Conservation (phyloP, 2,797 vertebrate genomes). For the Buphagus erythrorhynchus region DNA sequence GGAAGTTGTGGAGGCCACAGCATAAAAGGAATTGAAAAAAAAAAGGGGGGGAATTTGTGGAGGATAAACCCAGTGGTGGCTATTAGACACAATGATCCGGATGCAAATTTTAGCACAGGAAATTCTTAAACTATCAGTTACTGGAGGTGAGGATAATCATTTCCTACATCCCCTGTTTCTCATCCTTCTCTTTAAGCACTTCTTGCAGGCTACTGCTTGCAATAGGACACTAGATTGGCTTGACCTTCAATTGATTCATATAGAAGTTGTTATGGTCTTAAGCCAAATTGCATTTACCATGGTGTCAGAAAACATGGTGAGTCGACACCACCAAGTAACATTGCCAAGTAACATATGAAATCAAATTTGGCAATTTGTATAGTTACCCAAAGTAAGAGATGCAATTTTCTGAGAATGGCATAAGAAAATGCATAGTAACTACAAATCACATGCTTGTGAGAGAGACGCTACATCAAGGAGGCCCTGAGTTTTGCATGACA, state of each 20-base stretch:
- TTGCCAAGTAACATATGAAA: not conserved
- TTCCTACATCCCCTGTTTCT: not conserved
- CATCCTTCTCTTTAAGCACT: not conserved
- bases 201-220: not conserved
- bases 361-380: not conserved
- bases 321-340: accelerated
- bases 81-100: conserved; percentile 4
- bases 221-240: not conserved
- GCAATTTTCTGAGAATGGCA: not conserved
- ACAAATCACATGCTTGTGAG: not conserved
- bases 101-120: conserved; percentile 6
- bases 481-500: not conserved
- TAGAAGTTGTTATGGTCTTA: not conserved
- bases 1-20: conserved; percentile 7
- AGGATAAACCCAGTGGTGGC: not conserved
- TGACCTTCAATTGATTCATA: not conserved
- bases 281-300: not conserved
- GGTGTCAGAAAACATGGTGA: not conserved
- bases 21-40: not conserved
- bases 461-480: not conserved
- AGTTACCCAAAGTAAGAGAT: not conserved
- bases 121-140: conserved; percentile 39
- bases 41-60: not conserved
- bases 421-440: not conserved
- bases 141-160: not conserved